Percentiles rank a stretch among this genome's conserved stretches.
phyloP scores from a whole-genome alignment of 2,113 vertebrate genomes.

The Pavo muticus region DNA sequence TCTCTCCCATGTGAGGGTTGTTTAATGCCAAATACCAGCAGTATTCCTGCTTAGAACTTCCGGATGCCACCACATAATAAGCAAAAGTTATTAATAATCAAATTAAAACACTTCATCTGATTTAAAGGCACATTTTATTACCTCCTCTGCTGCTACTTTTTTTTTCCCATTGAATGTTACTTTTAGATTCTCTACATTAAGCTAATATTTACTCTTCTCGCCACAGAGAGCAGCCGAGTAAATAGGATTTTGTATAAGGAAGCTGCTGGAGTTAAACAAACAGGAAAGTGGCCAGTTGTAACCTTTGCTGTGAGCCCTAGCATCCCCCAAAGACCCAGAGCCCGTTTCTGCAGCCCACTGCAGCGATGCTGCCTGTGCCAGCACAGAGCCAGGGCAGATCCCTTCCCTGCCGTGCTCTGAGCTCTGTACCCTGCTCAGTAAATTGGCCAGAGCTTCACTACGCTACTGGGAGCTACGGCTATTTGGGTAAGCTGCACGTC shows the following conservation, averaged over 20 bases:
- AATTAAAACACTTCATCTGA: neutral
- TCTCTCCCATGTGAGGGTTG: neutral
- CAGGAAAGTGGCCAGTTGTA: conserved; percentile 32
- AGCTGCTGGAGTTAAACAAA: conserved; percentile 65
- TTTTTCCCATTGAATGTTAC: neutral
- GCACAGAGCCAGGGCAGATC: neutral
- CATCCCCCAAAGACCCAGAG: conserved; percentile 12
- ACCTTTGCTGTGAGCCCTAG: conserved; percentile 17
- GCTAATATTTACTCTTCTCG: conserved; percentile 68
- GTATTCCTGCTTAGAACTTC: neutral
- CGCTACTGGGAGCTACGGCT: neutral
- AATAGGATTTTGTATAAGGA: conserved; percentile 55
- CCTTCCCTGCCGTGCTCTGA: neutral
- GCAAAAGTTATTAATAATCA: neutral
- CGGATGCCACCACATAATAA: neutral
- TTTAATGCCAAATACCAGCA: neutral
- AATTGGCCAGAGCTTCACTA: neutral
- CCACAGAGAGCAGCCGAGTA: conserved; percentile 62
- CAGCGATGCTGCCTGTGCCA: neutral
- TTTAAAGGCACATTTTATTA: conserved; percentile 30
- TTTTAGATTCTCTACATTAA: conserved; percentile 62
- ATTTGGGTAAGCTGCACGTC: conserved; percentile 15
- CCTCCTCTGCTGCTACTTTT: neutral
- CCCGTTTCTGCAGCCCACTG: neutral
- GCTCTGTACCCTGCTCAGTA: neutral